A percentile compares a stretch with the other conserved stretches of the same genome.
These are phyloP conservation scores for Hoplodrina ambigua DNA, from an alignment of 2,888 invertebrate species.

Conservation along the genomic window DNA sequence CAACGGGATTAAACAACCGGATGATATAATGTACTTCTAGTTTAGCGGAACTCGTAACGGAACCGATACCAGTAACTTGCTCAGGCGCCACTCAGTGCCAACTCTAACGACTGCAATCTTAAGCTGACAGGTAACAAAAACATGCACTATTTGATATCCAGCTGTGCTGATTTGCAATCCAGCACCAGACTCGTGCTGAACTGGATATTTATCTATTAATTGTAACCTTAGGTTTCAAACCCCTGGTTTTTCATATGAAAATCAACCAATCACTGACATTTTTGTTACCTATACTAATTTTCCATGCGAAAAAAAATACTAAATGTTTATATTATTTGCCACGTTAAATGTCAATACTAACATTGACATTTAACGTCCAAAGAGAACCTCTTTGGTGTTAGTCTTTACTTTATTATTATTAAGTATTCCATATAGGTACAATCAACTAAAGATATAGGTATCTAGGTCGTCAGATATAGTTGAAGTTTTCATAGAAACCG, in stretches of 20 bases:
- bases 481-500: no score
- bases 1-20: no score
- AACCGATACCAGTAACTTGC: conserved; percentile 17
- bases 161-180: conserved; percentile 1
- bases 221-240: neutral
- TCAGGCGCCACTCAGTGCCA: conserved; percentile 22
- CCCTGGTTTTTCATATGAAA: neutral
- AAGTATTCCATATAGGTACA: no score
- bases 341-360: no score
- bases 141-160: conserved; percentile 8
- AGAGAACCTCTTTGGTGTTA: no score
- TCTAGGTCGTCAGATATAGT: no score
- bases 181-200: neutral
- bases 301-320: no score
- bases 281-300: no score
- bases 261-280: no score
- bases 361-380: neutral
- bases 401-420: no score
- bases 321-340: no score
- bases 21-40: neutral
- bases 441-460: no score
- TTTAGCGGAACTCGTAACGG: conserved; percentile 28
- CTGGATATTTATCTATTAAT: neutral
- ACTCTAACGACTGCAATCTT: conserved; percentile 2
- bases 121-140: conserved; percentile 13